Percentiles rank a stretch among this genome's conserved stretches.
These are phyloP conservation scores for Atrina japonica DNA, from an alignment of 2,888 invertebrate genomes.

Conservation along the genomic window DNA sequence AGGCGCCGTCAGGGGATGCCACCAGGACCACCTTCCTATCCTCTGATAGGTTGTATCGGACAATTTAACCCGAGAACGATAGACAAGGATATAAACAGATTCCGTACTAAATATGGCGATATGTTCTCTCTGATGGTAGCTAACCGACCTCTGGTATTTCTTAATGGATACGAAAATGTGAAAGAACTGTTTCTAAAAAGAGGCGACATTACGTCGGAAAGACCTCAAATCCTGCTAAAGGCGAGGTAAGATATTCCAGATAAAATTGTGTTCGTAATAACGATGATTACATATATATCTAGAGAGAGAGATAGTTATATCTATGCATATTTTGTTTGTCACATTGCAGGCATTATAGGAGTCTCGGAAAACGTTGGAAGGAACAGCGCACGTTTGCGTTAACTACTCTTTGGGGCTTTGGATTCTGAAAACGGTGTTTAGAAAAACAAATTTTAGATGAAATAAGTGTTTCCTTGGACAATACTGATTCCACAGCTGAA, in stretches of 20 bases:
- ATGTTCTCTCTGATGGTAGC: conserved; percentile 7
- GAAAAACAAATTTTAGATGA: conserved; percentile 45
- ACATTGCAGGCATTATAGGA: conserved; percentile 30
- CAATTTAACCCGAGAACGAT: not conserved
- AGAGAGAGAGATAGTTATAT: no score
- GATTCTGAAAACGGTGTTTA: conserved; percentile 40
- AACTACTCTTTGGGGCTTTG: conserved; percentile 33
- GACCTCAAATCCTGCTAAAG: not conserved
- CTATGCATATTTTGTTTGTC: not conserved
- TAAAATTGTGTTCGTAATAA: no score
- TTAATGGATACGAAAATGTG: conserved; percentile 1
- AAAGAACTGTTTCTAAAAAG: not conserved
- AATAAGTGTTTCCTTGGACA: conserved; percentile 22
- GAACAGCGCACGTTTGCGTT: conserved; percentile 36
- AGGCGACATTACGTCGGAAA: conserved; percentile 4
- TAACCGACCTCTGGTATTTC: conserved; percentile 5
- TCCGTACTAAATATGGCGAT: conserved; percentile 5
- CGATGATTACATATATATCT: no score
- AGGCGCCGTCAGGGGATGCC: conserved; percentile 6
- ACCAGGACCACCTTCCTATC: conserved; percentile 14
- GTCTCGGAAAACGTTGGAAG: conserved; percentile 43
- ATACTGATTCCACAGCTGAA: conserved; percentile 22
- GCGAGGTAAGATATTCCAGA: not conserved
- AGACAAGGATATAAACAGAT: not conserved
- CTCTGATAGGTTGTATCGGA: conserved; percentile 14